Evolutionary conservation across 1,140 invertebrate genomes (phyloP).

Genomic region (Grapholita molesta): DNA sequence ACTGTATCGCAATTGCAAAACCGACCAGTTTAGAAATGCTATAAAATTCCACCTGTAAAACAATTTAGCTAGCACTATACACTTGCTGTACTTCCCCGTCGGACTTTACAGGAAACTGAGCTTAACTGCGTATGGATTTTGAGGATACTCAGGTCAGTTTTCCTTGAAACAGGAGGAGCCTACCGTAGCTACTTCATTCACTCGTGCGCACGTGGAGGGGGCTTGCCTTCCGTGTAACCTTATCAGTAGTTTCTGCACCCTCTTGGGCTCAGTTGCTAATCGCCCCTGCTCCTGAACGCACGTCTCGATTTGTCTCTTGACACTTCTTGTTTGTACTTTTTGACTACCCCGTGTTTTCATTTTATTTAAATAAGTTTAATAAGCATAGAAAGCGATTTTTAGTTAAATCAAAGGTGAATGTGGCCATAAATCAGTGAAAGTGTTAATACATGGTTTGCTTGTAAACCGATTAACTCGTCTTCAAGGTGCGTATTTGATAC

Average conservation of each 20-base stretch:
- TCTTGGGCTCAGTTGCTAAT: slow-evolving; percentile 68
- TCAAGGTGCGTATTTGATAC: slow-evolving; percentile 48
- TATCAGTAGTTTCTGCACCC: slow-evolving; percentile 75
- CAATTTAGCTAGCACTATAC: background rate
- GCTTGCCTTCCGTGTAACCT: slow-evolving; percentile 72
- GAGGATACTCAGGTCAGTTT: slow-evolving; percentile 5
- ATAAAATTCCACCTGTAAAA: background rate
- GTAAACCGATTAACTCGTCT: slow-evolving; percentile 19
- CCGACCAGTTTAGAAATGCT: background rate
- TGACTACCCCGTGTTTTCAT: background rate
- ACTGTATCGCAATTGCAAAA: background rate
- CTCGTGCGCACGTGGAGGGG: slow-evolving; percentile 57
- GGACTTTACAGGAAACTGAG: background rate
- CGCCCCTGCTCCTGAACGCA: slow-evolving; percentile 67
- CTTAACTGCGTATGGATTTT: background rate
- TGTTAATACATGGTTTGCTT: slow-evolving; percentile 33
- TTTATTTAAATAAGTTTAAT: slow-evolving; percentile 2
- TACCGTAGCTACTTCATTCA: slow-evolving; percentile 67
- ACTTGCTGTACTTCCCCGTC: background rate
- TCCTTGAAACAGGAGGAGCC: slow-evolving; percentile 42
- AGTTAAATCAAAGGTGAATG: slow-evolving; percentile 2
- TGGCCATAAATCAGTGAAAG: slow-evolving; percentile 41
- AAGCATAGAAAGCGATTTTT: slow-evolving; percentile 5
- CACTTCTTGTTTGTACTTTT: slow-evolving; percentile 59
- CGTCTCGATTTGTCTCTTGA: slow-evolving; percentile 45